Evolutionary conservation across 2,888 invertebrate genomes (phyloP).

Genomic region (Autographa pulchrina): DNA sequence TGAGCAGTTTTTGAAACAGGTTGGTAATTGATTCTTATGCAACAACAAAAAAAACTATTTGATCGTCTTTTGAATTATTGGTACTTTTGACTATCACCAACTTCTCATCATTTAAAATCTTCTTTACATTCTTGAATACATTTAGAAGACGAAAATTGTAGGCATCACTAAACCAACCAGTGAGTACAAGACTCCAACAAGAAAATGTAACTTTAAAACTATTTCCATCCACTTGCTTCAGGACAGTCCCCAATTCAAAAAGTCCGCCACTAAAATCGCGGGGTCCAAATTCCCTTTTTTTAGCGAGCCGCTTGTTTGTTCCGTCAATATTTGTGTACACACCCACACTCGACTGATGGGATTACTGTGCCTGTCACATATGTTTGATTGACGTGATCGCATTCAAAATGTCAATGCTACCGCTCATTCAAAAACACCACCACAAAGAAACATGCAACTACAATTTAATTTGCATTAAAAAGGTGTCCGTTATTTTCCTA

Average conservation of each 20-base stretch:
- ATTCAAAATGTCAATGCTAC: slow-evolving; percentile 7
- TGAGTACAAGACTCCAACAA: too few species aligned
- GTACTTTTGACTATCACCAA: too few species aligned
- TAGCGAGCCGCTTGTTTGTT: slow-evolving; percentile 13
- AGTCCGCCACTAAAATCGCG: background rate
- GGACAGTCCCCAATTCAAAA: background rate
- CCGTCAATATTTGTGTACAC: slow-evolving; percentile 32
- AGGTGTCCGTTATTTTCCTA: background rate
- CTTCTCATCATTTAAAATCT: too few species aligned
- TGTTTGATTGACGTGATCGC: slow-evolving; percentile 23
- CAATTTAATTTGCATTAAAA: background rate
- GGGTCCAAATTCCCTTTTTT: background rate
- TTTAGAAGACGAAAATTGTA: too few species aligned
- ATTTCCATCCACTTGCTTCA: background rate
- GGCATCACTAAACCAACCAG: too few species aligned
- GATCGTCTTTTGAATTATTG: too few species aligned
- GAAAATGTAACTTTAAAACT: background rate
- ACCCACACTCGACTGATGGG: slow-evolving; percentile 12
- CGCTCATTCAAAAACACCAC: background rate
- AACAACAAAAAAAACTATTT: too few species aligned
- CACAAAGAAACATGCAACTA: background rate
- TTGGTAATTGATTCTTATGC: too few species aligned
- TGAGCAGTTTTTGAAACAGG: too few species aligned
- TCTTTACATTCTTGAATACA: too few species aligned
- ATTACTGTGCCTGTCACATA: slow-evolving; percentile 17